Evolutionary conservation across 2,797 vertebrate genomes (phyloP), one percentile per base, ranked within the genome.

Genomic region (Lateolabrax maculatus): DNA sequence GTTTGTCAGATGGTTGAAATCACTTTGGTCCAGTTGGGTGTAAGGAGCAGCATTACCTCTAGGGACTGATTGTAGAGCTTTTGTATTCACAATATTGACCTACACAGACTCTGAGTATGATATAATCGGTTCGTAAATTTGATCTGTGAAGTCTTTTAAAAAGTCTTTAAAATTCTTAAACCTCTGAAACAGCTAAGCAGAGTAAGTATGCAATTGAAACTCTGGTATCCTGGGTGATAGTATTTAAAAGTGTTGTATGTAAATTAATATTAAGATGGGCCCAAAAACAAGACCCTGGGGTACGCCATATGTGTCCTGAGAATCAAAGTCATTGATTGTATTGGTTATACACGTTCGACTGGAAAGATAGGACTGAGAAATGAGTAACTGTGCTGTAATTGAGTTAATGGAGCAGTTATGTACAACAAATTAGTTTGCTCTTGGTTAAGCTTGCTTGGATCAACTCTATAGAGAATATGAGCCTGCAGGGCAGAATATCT

Each of bases 381-480:
- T 61, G 1, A 43, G 4, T 71, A 23, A 18, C 23, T 75, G 12
- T 55, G 23, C 11, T 71, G 36, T 69, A 49, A 77, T 39, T 70
- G 19, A 37, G 39, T 13, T 74, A 78, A 61, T 61, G 21, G 29
- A 62, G 41, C 19, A 27, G 7, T 5, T 27, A 29, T 27, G 49
- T 66, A 60, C 12, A 25, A 37, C 12, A 37, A 60, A 84, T 74
- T 62, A 65, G 34, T 68, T 73, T 39, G 23, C 37, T 68, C 21
- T 52, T 29, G 3, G 39, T 52, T 37, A 63, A 57, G 44, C 55
- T 36, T 37, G 44, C 55, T 36, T 37, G 37, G 25, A 31, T 46
- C 18, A 61, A 16, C 4, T 18, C 4, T 31, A 37, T 19, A 34
- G 48, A 67, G 37, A 66, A 67, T 49, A 37, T 23, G 41, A 75